A percentile compares a stretch with the other conserved stretches of the same genome.
These are phyloP conservation scores for Oreochromis spilurus DNA, from an alignment of 2,113 vertebrate genomes.

Conservation along the genomic window DNA sequence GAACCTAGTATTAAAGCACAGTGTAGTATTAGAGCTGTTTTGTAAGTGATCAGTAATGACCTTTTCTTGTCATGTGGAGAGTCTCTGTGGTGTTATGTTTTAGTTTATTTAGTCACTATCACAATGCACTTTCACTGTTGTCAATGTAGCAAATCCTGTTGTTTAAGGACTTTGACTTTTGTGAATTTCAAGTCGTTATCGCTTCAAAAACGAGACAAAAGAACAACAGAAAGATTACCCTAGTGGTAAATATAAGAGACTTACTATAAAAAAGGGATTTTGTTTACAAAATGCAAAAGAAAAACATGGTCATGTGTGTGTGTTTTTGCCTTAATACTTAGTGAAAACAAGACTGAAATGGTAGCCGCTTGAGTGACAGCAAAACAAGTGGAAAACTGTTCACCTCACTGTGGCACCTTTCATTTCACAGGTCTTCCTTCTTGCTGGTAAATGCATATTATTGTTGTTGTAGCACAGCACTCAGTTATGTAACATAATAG, in stretches of 20 bases:
- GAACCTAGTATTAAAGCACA: not conserved
- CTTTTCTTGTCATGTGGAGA: not conserved
- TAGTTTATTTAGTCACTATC: not conserved
- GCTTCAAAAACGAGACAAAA: not conserved
- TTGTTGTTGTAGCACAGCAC: not conserved
- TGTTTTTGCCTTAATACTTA: slow-evolving; percentile 13
- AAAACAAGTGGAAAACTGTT: not conserved
- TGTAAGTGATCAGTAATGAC: not conserved
- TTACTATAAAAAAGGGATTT: not conserved
- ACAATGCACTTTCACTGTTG: not conserved
- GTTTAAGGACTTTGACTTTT: not conserved
- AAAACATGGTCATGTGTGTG: not conserved
- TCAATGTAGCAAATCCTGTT: not conserved
- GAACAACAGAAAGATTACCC: not conserved
- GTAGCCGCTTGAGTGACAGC: not conserved
- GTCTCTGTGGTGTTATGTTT: not conserved
- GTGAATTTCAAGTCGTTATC: not conserved
- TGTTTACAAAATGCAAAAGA: slow-evolving; percentile 22
- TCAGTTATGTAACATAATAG: not conserved
- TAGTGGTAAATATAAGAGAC: not conserved
- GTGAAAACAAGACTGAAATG: not conserved
- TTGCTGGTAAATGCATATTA: not conserved
- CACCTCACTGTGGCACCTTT: not conserved
- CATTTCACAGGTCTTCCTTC: not conserved
- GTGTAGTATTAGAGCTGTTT: not conserved